These are phyloP conservation scores for Tachysurus vachellii DNA, from an alignment of 2,113 vertebrate species.

Conservation along the genomic window DNA sequence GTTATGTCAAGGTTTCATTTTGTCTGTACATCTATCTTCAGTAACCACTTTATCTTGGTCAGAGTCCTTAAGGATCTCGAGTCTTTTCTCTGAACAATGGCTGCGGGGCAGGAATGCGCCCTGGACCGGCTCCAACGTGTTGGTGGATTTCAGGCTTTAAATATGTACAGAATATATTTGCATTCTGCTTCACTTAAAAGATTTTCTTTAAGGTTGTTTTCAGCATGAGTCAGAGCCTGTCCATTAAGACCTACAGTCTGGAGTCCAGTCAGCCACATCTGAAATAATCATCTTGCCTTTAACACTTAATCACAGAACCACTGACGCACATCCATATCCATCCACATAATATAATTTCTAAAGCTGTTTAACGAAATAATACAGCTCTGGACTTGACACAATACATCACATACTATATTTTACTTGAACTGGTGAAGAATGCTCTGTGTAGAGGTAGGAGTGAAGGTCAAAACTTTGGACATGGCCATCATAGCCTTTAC, in stretches of 20 bases:
- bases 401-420: neutral
- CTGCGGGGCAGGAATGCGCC: neutral
- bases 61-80: neutral
- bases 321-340: neutral
- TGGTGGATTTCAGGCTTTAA: slow-evolving; percentile 3
- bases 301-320: neutral
- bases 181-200: neutral
- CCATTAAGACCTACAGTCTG: neutral
- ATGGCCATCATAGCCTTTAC: neutral
- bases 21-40: neutral
- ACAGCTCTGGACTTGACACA: neutral
- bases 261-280: neutral
- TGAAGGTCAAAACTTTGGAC: neutral
- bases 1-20: neutral
- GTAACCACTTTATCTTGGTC: slow-evolving; percentile 2
- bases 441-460: neutral
- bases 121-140: neutral
- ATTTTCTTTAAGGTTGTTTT: no score
- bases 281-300: neutral
- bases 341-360: neutral
- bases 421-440: neutral
- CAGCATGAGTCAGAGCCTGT: neutral
- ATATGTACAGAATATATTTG: slow-evolving; percentile 13
- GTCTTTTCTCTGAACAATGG: neutral
- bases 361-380: neutral